These are phyloP conservation scores for Lampris incognitus DNA, from an alignment of 2,113 vertebrate species.

Conservation along the genomic window DNA sequence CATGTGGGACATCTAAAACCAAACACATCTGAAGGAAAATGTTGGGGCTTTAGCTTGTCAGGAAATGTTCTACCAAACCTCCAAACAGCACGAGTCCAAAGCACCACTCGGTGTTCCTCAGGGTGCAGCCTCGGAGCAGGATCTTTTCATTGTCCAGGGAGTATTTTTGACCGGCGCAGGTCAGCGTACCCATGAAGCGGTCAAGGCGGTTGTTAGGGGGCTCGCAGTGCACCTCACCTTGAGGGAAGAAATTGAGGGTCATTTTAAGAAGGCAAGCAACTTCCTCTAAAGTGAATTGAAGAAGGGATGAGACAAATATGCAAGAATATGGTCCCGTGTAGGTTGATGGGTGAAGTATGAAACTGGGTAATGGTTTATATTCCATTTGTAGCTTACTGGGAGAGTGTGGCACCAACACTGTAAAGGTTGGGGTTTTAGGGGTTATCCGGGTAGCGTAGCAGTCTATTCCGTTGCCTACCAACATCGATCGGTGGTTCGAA, in stretches of 20 bases:
- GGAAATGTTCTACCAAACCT: slow-evolving; percentile 75
- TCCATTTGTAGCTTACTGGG: too few species aligned
- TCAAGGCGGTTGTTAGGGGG: slow-evolving; percentile 94
- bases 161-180: slow-evolving; percentile 82
- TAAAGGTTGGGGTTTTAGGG: too few species aligned
- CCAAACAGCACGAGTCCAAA: slow-evolving; percentile 94
- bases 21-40: neutral
- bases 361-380: too few species aligned
- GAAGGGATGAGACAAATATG: too few species aligned
- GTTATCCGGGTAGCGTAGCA: too few species aligned
- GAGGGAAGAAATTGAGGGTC: neutral
- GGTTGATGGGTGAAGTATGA: too few species aligned
- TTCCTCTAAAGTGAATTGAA: too few species aligned
- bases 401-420: too few species aligned
- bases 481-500: too few species aligned
- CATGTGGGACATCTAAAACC: neutral
- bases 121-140: slow-evolving; percentile 91
- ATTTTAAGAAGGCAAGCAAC: neutral
- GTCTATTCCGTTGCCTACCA: too few species aligned
- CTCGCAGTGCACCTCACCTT: slow-evolving; percentile 92
- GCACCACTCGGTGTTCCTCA: slow-evolving; percentile 97
- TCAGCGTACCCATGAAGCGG: slow-evolving; percentile 89
- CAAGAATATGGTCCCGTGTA: too few species aligned
- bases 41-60: too few species aligned
- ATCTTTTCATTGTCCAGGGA: slow-evolving; percentile 91